A percentile compares a stretch with the other conserved stretches of the same genome.
phyloP scores from a whole-genome alignment of 2,797 vertebrate genomes.

The Austrolebias charrua region DNA sequence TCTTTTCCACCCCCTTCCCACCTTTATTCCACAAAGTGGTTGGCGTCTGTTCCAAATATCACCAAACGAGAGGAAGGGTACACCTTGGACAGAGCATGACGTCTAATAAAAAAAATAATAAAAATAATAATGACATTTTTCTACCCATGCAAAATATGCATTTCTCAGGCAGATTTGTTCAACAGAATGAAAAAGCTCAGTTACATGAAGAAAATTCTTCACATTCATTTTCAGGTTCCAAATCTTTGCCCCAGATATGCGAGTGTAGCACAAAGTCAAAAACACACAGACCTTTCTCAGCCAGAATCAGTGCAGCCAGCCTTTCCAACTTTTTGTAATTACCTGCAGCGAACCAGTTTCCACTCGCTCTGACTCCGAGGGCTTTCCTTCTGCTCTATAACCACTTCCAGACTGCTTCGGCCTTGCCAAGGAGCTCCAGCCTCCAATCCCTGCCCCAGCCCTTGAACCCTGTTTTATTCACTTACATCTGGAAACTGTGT shows the following conservation, averaged over 20 bases:
- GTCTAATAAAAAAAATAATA: too few relatives aligned
- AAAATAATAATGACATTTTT: background rate
- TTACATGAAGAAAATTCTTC: too few relatives aligned
- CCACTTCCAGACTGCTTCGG: background rate
- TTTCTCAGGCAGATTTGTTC: background rate
- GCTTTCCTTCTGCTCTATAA: conserved; percentile 3
- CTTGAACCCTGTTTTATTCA: background rate
- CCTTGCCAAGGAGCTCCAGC: background rate
- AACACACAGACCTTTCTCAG: background rate
- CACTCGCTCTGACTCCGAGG: background rate
- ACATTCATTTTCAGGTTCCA: background rate
- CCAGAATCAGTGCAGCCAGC: background rate
- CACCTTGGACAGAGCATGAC: background rate
- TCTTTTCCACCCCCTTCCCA: background rate
- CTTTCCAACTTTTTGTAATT: background rate
- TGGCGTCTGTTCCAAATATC: background rate
- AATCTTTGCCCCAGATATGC: background rate
- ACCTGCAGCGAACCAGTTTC: background rate
- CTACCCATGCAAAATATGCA: too few relatives aligned
- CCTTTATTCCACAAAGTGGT: background rate
- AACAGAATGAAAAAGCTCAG: too few relatives aligned
- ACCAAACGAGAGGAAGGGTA: background rate
- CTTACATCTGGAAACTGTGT: conserved; percentile 1
- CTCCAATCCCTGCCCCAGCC: background rate
- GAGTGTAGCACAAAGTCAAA: background rate